Percentiles rank a stretch among this genome's conserved stretches.
Conservation (phyloP, 2,113 vertebrate species). For the Sinosuthora webbiana region DNA sequence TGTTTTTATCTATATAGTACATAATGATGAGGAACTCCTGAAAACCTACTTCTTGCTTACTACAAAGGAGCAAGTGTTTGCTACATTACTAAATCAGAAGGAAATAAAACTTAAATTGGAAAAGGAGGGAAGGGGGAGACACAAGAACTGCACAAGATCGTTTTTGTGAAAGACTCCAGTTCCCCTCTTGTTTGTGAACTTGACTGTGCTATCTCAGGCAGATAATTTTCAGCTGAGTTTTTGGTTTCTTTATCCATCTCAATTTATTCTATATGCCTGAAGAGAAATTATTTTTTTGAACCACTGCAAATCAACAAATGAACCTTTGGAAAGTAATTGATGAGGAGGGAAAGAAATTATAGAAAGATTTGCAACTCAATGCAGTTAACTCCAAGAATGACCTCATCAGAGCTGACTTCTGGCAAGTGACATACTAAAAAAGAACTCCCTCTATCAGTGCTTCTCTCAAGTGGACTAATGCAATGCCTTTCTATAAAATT, state of each 20-base stretch:
- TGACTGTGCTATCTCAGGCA: neutral
- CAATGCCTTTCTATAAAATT: neutral
- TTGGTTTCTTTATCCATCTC: neutral
- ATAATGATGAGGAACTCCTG: neutral
- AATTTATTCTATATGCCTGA: neutral
- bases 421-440: neutral
- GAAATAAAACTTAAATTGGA: neutral
- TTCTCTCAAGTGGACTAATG: neutral
- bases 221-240: neutral
- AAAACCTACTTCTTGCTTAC: neutral
- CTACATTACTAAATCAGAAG: neutral
- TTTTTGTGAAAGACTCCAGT: neutral
- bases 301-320: neutral
- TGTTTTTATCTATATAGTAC: neutral
- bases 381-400: neutral
- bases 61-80: neutral
- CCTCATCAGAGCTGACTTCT: neutral
- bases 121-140: neutral
- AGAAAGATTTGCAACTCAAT: neutral
- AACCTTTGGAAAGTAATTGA: neutral
- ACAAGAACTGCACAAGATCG: neutral
- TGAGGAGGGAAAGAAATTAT: neutral
- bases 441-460: neutral
- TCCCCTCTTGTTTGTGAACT: neutral
- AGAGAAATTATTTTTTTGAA: neutral